These are phyloP conservation scores for Eurois occulta DNA, from an alignment of 2,888 invertebrate genomes.

Conservation along the genomic window DNA sequence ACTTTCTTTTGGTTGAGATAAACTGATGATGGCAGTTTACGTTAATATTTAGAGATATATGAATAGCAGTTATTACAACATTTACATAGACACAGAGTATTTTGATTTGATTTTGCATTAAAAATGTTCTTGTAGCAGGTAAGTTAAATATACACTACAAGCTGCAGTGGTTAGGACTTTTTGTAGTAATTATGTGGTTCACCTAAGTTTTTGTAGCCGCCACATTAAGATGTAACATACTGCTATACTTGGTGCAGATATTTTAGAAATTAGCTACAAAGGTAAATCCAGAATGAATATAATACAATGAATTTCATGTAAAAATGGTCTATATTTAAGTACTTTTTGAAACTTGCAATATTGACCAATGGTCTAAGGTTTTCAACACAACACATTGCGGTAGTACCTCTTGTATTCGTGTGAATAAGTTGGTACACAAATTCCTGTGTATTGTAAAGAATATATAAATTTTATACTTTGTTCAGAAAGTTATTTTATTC, in stretches of 20 bases:
- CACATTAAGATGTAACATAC: neutral
- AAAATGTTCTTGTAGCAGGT: slow-evolving; percentile 13
- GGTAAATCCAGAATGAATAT: neutral
- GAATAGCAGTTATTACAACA: neutral
- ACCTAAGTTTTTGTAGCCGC: slow-evolving; percentile 11
- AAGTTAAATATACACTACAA: slow-evolving; percentile 25
- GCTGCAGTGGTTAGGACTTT: slow-evolving; percentile 32
- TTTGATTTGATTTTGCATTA: neutral
- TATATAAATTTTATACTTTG: neutral
- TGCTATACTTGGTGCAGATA: neutral
- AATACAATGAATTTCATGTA: neutral
- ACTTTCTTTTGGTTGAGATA: neutral
- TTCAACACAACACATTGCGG: neutral
- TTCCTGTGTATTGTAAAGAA: neutral
- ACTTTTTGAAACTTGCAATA: neutral
- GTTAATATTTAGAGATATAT: neutral
- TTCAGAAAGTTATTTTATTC: neutral
- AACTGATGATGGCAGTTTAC: neutral
- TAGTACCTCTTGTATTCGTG: neutral
- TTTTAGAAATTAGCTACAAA: neutral
- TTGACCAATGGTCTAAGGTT: neutral
- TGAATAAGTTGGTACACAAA: neutral
- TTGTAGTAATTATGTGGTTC: slow-evolving; percentile 35
- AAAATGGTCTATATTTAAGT: neutral
- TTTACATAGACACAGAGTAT: neutral